Conservation (phyloP, 2,797 vertebrate species). For the Phaenicophaeus curvirostris region DNA sequence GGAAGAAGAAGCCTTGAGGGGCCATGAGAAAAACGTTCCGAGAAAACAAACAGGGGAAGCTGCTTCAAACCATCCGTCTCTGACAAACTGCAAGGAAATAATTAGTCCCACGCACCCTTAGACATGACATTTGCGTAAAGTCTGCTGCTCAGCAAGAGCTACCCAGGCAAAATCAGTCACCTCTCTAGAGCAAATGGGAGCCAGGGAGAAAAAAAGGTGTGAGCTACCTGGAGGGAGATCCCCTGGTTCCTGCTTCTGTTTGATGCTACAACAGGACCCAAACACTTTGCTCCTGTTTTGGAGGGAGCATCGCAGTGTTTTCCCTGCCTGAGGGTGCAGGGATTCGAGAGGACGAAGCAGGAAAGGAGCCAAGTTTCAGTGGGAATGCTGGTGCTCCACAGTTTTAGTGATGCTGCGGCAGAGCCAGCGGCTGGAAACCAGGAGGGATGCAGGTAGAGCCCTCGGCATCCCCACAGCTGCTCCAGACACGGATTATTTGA, state of each 20-base stretch:
- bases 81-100: not conserved
- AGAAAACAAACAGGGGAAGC: not conserved
- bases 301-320: not conserved
- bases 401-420: not conserved
- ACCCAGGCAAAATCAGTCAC: not conserved
- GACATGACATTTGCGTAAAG: not conserved
- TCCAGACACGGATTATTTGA: not conserved
- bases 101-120: not conserved
- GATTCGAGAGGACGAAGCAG: not conserved
- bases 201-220: fast-evolving
- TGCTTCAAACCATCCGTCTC: not conserved
- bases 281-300: fast-evolving
- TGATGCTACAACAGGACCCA: not conserved
- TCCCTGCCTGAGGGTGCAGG: fast-evolving
- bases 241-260: not conserved
- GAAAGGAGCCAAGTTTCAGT: not conserved
- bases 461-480: not conserved
- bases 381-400: fast-evolving
- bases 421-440: not conserved
- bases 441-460: not conserved
- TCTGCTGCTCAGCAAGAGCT: not conserved
- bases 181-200: not conserved
- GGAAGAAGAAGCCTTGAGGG: not conserved
- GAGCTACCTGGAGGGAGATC: not conserved
- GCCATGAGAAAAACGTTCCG: not conserved